Conservation (phyloP, 64 coral and sea anemone species). For the Porites australiensis region DNA sequence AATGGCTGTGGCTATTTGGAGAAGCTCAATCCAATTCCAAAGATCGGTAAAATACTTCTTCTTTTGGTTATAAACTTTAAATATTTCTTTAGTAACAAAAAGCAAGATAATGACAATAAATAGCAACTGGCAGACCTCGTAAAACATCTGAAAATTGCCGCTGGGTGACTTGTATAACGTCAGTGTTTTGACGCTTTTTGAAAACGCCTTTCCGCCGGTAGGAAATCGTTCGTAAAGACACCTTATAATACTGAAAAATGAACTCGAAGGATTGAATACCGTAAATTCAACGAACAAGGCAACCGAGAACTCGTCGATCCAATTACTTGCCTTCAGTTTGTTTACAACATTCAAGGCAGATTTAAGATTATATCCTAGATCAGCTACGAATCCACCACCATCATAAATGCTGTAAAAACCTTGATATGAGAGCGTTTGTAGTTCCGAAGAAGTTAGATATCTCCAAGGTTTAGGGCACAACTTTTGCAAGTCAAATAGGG, state of each 20-base stretch:
- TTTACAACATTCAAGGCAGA: constrained; percentile 36
- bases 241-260: constrained; percentile 56
- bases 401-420: constrained; percentile 50
- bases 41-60: constrained; percentile 33
- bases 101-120: constrained; percentile 78
- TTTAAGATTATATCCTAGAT: constrained; percentile 70
- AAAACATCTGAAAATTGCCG: constrained; percentile 27
- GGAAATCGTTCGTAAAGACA: constrained; percentile 71
- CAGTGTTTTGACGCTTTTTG: constrained; percentile 52
- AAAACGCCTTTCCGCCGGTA: constrained; percentile 36
- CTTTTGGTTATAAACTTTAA: constrained; percentile 43
- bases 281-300: constrained; percentile 77
- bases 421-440: constrained; percentile 38
- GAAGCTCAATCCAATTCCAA: constrained; percentile 79
- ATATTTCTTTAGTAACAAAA: constrained; percentile 48
- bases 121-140: constrained; percentile 67
- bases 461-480: constrained; percentile 83
- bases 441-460: constrained; percentile 38
- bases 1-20: constrained; percentile 64
- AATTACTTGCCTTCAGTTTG: constrained; percentile 32
- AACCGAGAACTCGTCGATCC: constrained; percentile 68
- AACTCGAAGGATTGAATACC: constrained; percentile 71
- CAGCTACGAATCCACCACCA: constrained; percentile 81
- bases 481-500: constrained; percentile 13
- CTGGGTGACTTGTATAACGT: constrained; percentile 65